phyloP scores from a whole-genome alignment of 2,797 vertebrate genomes.

The Hydrophis major region DNA sequence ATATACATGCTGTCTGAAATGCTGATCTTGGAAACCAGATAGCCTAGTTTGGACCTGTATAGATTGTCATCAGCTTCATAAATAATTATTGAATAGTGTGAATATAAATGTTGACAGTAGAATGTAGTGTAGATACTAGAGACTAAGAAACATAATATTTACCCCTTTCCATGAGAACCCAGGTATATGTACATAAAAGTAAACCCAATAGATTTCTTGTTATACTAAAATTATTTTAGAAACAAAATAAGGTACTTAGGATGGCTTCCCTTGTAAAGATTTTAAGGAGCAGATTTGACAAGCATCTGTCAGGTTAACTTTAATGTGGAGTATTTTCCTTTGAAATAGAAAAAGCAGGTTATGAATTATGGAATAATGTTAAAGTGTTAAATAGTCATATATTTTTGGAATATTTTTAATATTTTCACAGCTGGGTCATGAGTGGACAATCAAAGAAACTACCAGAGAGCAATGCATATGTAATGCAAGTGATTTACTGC shows the following conservation, averaged over 20 bases:
- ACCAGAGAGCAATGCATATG: slow-evolving; percentile 62
- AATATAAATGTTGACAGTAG: not conserved
- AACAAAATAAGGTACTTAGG: not conserved
- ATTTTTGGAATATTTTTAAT: slow-evolving; percentile 63
- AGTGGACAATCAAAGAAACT: slow-evolving; percentile 63
- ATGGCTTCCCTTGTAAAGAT: not conserved
- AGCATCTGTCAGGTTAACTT: not conserved
- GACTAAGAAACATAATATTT: not conserved
- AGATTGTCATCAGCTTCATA: not conserved
- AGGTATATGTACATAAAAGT: not conserved
- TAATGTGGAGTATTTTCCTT: not conserved
- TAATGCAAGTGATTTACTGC: slow-evolving; percentile 61
- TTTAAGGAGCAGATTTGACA: not conserved
- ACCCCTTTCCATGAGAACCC: not conserved
- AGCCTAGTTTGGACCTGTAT: not conserved
- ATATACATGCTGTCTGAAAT: not conserved
- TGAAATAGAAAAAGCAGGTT: not conserved
- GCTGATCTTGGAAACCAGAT: not conserved
- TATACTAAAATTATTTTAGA: not conserved
- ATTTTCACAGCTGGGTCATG: slow-evolving; percentile 66
- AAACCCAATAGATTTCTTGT: not conserved
- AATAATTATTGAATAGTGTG: not conserved
- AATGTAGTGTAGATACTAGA: not conserved
- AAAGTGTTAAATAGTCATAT: slow-evolving; percentile 68
- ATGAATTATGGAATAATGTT: slow-evolving; percentile 45